Conservation (phyloP, 2,797 vertebrate species). For the Hypotaenidia philippensis region DNA sequence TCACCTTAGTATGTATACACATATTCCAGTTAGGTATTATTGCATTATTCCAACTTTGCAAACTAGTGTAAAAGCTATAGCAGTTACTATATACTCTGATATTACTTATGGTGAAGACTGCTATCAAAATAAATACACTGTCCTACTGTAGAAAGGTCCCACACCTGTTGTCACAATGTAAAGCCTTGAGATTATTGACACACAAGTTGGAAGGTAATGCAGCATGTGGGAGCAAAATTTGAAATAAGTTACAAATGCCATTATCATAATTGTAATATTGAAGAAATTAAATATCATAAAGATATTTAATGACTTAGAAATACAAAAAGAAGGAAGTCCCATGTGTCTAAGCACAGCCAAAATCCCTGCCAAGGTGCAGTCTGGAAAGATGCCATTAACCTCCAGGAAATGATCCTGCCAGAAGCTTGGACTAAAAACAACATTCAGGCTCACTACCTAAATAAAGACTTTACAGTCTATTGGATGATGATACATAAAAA, state of each 20-base stretch:
- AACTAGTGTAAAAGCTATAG: not conserved
- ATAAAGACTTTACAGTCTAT: not conserved
- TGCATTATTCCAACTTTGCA: not conserved
- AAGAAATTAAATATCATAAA: not conserved
- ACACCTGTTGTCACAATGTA: not conserved
- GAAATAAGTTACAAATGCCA: not conserved
- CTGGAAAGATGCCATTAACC: conserved; percentile 55
- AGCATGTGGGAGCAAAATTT: not conserved
- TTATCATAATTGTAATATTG: not conserved
- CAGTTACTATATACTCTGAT: not conserved
- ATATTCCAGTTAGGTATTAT: not conserved
- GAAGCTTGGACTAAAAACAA: conserved; percentile 1
- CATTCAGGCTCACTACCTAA: conserved; percentile 21
- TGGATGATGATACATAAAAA: conserved; percentile 12
- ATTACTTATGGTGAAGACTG: not conserved
- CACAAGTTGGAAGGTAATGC: not conserved
- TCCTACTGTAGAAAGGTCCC: not conserved
- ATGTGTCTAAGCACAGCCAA: not conserved
- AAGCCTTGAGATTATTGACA: not conserved
- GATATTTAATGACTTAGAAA: conserved; percentile 31
- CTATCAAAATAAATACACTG: not conserved
- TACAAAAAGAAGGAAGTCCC: not conserved
- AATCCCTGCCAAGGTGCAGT: conserved; percentile 28
- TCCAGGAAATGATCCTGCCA: conserved; percentile 42
- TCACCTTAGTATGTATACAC: not conserved